Evolutionary conservation across 2,113 vertebrate genomes (phyloP), one percentile per base, ranked within the genome.

Genomic region (Glaucomys volans): DNA sequence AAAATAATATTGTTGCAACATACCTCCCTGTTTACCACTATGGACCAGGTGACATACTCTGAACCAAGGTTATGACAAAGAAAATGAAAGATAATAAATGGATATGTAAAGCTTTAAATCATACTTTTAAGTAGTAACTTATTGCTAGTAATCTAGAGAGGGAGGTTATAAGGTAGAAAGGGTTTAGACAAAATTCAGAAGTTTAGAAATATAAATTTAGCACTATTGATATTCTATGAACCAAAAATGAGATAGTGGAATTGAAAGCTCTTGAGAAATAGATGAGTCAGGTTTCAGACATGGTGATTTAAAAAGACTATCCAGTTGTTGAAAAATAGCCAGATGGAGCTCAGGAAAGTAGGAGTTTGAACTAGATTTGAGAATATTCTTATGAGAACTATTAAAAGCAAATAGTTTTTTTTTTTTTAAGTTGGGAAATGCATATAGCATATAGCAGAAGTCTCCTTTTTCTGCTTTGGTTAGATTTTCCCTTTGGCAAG

Each of bases 141-240:
- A 77, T 16, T 67, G 18, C 47, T 84, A 64, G n/a, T 26, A 77
- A 77, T 26, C 22, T 22, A 11, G 22, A 69, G 59, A 76, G 40
- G 52, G 16, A 82, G 28, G 2, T 20, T 75, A 92, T 32, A 94
- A 4, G 44, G n/a, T 44, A 28, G n/a, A 52, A 72, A 44, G 35
- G 20, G 28, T 71, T 54, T 84, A 79, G 32, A 37, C 72, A 72
- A 84, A 67, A 76, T 90, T 42, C 30, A 62, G 9, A 85, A 79
- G 42, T 90, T 82, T 52, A 87, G 67, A 93, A 87, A 95, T n/a
- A 14, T 71, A 5, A 71, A 42, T 71, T 91, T 80, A 62, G 17
- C 18, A 85, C 32, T 35, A 35, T 72, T 37, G 54, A 87, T n/a
- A 72, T 16, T 92, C 14, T 80, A 17, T 72, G n/a, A 40, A 44